phyloP scores from a whole-genome alignment of 2,888 invertebrate species.

The Volucella inflata region DNA sequence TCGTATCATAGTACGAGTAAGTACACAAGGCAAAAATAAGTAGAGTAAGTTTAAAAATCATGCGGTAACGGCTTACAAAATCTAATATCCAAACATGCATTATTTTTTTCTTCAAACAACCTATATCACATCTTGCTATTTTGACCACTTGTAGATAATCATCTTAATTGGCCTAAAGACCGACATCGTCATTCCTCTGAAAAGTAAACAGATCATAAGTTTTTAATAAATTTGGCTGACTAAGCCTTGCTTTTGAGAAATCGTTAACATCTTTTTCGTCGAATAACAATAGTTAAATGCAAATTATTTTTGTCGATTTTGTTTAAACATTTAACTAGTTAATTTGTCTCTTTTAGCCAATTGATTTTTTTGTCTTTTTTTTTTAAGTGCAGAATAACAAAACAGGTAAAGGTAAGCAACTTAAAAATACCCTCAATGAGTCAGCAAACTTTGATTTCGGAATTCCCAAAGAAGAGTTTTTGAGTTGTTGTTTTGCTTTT shows the following conservation, averaged over 20 bases:
- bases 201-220: background rate
- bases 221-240: slow-evolving; percentile 1
- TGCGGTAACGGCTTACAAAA: no score
- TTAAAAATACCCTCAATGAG: slow-evolving; percentile 45
- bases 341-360: background rate
- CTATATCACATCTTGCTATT: no score
- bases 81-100: no score
- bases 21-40: no score
- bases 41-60: no score
- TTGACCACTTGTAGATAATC: no score
- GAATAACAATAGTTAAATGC: slow-evolving; percentile 48
- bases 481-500: slow-evolving; percentile 16
- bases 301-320: slow-evolving; percentile 49
- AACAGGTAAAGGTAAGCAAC: slow-evolving; percentile 60
- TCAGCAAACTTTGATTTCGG: slow-evolving; percentile 39
- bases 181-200: no score
- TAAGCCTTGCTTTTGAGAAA: slow-evolving; percentile 2
- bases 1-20: no score
- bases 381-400: slow-evolving; percentile 38
- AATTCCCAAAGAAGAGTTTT: slow-evolving; percentile 42
- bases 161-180: no score
- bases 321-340: slow-evolving; percentile 14
- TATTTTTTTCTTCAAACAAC: no score
- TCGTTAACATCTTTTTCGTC: background rate
- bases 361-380: slow-evolving; percentile 9